Conservation (phyloP, 1,140 invertebrate species). For the Luehdorfia chinensis region DNA sequence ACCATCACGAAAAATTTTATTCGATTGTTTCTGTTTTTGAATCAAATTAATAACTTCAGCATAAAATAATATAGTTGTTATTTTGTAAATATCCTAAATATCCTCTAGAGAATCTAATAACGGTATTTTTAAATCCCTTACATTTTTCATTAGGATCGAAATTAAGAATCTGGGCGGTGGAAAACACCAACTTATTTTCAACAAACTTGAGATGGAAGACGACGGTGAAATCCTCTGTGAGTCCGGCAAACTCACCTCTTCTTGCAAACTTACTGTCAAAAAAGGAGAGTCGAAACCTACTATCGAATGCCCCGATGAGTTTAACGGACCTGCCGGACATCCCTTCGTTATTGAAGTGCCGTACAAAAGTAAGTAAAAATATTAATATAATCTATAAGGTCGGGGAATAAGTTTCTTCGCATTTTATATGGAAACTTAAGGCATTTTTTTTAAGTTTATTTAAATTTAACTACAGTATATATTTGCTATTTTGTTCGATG, state of each 20-base stretch:
- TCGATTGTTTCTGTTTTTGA: too few relatives aligned
- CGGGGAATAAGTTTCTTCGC: too few relatives aligned
- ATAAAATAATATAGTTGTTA: too few relatives aligned
- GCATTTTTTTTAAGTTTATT: too few relatives aligned
- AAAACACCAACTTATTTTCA: slow-evolving; percentile 93
- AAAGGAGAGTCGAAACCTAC: slow-evolving; percentile 90
- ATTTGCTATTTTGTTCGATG: too few relatives aligned
- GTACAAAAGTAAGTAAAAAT: slow-evolving; percentile 88
- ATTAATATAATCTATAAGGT: neutral
- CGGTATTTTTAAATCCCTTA: neutral
- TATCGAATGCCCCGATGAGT: slow-evolving; percentile 88
- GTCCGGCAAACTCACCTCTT: slow-evolving; percentile 87
- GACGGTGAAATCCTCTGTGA: slow-evolving; percentile 91
- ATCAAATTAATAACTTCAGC: too few relatives aligned
- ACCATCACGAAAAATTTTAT: too few relatives aligned
- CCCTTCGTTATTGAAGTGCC: slow-evolving; percentile 92
- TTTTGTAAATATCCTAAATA: too few relatives aligned
- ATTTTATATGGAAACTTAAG: too few relatives aligned
- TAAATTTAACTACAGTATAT: too few relatives aligned
- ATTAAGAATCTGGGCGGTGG: slow-evolving; percentile 94
- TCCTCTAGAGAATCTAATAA: too few relatives aligned
- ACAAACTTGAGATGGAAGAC: slow-evolving; percentile 87
- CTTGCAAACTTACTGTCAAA: slow-evolving; percentile 89
- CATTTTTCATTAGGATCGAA: slow-evolving; percentile 80
- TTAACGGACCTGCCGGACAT: slow-evolving; percentile 88